Percentiles rank a stretch among this genome's conserved stretches.
Conservation (phyloP, 1,140 invertebrate genomes). For the Chrysoperla carnea region DNA sequence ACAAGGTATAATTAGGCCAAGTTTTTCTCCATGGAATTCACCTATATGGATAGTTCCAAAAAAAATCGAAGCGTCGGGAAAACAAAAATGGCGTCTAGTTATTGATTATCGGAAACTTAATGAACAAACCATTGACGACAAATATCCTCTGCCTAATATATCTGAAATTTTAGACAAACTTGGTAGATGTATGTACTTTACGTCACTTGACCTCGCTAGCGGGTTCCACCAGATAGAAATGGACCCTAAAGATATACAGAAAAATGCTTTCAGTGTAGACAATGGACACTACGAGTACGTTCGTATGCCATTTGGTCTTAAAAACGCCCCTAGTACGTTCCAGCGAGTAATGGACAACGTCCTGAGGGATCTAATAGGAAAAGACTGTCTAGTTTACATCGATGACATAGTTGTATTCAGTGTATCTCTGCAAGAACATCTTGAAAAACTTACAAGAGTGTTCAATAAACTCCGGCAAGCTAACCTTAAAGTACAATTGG, state of each 20-base stretch:
- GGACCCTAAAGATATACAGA: slow-evolving; percentile 15
- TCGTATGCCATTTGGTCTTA: slow-evolving; percentile 24
- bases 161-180: slow-evolving; percentile 26
- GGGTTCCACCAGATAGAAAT: slow-evolving; percentile 30
- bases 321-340: slow-evolving; percentile 25
- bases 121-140: slow-evolving; percentile 22
- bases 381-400: slow-evolving; percentile 19
- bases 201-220: slow-evolving; percentile 25
- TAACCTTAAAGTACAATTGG: no score
- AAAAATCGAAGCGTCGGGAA: slow-evolving; percentile 16
- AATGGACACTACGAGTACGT: slow-evolving; percentile 20
- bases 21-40: not conserved
- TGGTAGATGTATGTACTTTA: slow-evolving; percentile 25
- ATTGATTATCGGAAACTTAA: slow-evolving; percentile 24
- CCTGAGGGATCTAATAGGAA: slow-evolving; percentile 11
- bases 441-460: slow-evolving; percentile 6
- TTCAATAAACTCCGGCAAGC: slow-evolving; percentile 10
- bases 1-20: slow-evolving; percentile 2
- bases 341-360: slow-evolving; percentile 23
- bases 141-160: slow-evolving; percentile 32
- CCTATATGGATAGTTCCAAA: slow-evolving; percentile 4
- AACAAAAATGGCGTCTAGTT: slow-evolving; percentile 19
- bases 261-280: slow-evolving; percentile 26
- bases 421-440: slow-evolving; percentile 9
- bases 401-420: slow-evolving; percentile 13